Base-by-base conservation (phyloP, 2,113 vertebrate genomes). In the Podarcis muralis region DNA sequence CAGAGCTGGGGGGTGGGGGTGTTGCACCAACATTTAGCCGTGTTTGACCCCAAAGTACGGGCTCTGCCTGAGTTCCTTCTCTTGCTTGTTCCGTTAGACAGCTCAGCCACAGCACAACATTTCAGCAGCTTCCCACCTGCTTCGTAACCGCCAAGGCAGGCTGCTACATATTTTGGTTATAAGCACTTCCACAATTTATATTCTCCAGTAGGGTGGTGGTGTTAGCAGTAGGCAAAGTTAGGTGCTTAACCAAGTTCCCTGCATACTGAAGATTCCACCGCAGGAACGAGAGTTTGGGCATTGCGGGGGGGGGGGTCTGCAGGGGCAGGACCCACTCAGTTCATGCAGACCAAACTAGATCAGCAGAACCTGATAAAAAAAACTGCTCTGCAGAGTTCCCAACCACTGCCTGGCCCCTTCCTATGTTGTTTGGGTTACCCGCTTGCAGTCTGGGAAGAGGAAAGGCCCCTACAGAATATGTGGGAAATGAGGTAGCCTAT, bases 121-220 rank as follows among this genome's bases (percentile, higher is more conserved):
- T 43, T 65, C 57, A 27, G 6, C 48, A 3, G 4, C 25, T 80
- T 71, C 43, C 16, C 35, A 43, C 35, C 1, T n/a, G 27, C 22
- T 32, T n/a, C 59, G 1, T 0, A 1, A 3, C 32, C 4, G 3
- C 6, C 4, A 4, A 57, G 40, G 30, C 37, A 25, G 18, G 40
- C 11, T 57, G 82, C 53, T 66, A n/a, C 43, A 22, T 89, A 6
- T 32, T 71, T 65, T 43, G 57, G 35, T 66, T 75, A 59, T 30
- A 43, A 12, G 27, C 16, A 11, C 27, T 30, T 62, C 32, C 16
- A 25, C 57, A 74, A 7, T 48, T 84, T 80, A 48, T 15, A 25
- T 78, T 18, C 30, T 37, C 11, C 40, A 32, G 8, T 80, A 30
- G 20, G 69, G 13, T 9, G 48, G 22, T 53, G 40, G 16, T 6